Conservation (phyloP, 2,888 invertebrate genomes). For the Clunio marinus region DNA sequence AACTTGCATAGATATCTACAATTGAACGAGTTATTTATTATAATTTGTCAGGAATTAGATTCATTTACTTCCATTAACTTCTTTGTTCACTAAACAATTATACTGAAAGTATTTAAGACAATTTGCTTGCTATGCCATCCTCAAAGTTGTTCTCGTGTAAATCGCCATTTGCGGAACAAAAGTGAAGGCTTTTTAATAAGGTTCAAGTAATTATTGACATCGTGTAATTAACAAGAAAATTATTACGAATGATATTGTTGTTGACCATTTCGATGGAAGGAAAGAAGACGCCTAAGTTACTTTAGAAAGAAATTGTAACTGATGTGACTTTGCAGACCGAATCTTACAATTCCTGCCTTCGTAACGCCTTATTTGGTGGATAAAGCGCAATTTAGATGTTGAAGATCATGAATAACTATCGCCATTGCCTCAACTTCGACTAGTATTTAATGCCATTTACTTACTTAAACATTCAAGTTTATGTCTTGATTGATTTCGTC, state of each 20-base stretch:
- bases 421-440: too few relatives aligned
- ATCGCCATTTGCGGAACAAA: neutral
- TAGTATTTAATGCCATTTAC: constrained; percentile 10
- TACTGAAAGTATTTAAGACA: constrained; percentile 3
- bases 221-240: constrained; percentile 1
- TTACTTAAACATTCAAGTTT: constrained; percentile 1
- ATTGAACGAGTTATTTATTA: too few relatives aligned
- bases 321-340: too few relatives aligned
- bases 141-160: neutral
- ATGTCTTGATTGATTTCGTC: constrained; percentile 3
- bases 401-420: neutral
- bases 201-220: constrained; percentile 10
- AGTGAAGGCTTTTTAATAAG: neutral
- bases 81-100: neutral
- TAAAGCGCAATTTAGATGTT: neutral
- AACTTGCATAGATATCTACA: too few relatives aligned
- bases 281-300: neutral
- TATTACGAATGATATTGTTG: constrained; percentile 2
- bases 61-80: too few relatives aligned
- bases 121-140: too few relatives aligned
- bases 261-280: neutral
- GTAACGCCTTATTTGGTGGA: neutral
- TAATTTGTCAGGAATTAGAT: too few relatives aligned
- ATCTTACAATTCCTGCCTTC: constrained; percentile 1
- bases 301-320: too few relatives aligned